Percentiles rank a stretch among this genome's conserved stretches.
These are phyloP conservation scores for Ormyrus thymus DNA, from an alignment of 2,888 invertebrate genomes.

Conservation along the genomic window DNA sequence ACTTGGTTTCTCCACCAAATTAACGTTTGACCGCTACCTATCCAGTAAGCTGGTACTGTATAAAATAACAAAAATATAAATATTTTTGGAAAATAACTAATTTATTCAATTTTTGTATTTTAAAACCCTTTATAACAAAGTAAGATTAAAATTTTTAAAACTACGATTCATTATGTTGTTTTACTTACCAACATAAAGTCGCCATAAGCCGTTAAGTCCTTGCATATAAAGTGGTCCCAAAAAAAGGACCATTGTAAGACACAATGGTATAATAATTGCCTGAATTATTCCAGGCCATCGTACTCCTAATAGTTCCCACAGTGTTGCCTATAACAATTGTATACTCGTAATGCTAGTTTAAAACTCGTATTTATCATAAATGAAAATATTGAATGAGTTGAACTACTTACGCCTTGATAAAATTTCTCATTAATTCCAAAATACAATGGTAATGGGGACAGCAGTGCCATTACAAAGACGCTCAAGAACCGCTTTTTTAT, in stretches of 20 bases:
- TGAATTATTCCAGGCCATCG: constrained; percentile 83
- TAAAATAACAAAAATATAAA: constrained; percentile 17
- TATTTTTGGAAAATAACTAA: constrained; percentile 1
- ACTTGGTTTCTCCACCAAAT: constrained; percentile 92
- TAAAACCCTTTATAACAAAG: constrained; percentile 9
- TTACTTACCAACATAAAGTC: constrained; percentile 81
- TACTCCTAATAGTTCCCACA: constrained; percentile 86
- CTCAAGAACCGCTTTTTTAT: constrained; percentile 92
- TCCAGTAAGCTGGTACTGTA: constrained; percentile 84
- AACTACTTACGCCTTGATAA: constrained; percentile 70
- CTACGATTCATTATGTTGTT: constrained; percentile 5
- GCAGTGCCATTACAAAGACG: constrained; percentile 86
- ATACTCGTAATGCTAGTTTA: neutral
- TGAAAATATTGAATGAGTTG: neutral
- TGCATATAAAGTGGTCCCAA: constrained; percentile 86
- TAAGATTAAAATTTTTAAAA: constrained; percentile 7
- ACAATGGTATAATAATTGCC: constrained; percentile 84
- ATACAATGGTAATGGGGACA: constrained; percentile 87
- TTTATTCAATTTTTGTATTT: neutral
- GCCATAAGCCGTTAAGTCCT: constrained; percentile 81
- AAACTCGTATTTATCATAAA: neutral
- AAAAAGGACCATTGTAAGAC: constrained; percentile 88
- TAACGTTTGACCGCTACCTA: constrained; percentile 82
- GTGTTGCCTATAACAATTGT: constrained; percentile 76
- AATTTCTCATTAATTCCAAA: constrained; percentile 81